Evolutionary conservation across 2,888 invertebrate species (phyloP).

Genomic region (Pseudeuparius sepicola): DNA sequence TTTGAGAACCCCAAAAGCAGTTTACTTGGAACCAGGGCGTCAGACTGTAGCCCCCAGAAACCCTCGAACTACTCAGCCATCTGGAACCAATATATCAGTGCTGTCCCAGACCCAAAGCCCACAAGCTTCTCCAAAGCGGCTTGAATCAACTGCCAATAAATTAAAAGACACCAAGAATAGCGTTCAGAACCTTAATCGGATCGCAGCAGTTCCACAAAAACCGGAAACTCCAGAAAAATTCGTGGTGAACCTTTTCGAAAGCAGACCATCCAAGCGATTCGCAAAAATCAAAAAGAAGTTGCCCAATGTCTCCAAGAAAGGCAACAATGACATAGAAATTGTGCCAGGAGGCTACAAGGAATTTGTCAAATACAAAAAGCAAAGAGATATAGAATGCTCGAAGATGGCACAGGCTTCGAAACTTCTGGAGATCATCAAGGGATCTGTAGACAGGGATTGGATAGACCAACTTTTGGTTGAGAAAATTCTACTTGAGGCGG

Average conservation of each 20-base stretch:
- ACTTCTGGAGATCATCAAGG: slow-evolving; percentile 24
- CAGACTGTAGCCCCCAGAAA: no score
- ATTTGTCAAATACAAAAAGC: slow-evolving; percentile 18
- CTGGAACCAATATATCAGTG: no score
- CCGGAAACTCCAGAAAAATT: no score
- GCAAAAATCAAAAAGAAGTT: background rate
- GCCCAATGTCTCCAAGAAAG: background rate
- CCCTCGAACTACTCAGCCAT: no score
- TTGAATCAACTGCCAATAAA: no score
- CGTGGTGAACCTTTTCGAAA: background rate
- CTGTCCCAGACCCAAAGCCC: no score
- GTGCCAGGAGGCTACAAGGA: slow-evolving; percentile 1
- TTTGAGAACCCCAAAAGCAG: no score
- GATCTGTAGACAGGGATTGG: slow-evolving; percentile 20
- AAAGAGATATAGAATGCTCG: slow-evolving; percentile 29
- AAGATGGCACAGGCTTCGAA: slow-evolving; percentile 32
- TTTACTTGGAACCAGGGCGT: no score
- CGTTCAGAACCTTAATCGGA: no score
- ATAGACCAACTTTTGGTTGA: slow-evolving; percentile 29
- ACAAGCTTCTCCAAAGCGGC: no score
- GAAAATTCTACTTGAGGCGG: slow-evolving; percentile 29
- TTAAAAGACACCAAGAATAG: no score
- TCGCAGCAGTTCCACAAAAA: no score
- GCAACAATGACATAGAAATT: background rate
- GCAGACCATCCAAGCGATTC: background rate